Evolutionary conservation across 2,888 invertebrate genomes (phyloP).

Genomic region (Drosophila planitibia): DNA sequence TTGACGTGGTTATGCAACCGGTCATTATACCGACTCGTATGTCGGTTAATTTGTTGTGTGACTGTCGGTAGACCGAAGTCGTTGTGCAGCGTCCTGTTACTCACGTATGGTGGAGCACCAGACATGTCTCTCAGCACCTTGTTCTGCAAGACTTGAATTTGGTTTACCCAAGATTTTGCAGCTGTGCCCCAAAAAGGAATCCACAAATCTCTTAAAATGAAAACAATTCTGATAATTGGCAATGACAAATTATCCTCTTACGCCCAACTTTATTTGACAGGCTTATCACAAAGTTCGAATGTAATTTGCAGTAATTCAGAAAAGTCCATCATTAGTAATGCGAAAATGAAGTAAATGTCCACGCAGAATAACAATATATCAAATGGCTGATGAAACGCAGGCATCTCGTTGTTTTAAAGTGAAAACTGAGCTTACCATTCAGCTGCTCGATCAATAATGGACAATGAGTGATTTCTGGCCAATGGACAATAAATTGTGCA

Average conservation of each 20-base stretch:
- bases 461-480: constrained; percentile 30
- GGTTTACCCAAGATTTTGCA: too few relatives aligned
- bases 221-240: background rate
- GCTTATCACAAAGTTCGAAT: background rate
- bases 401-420: constrained; percentile 25
- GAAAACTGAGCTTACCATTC: constrained; percentile 18
- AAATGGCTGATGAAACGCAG: constrained; percentile 29
- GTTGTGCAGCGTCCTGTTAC: too few relatives aligned
- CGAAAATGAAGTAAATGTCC: constrained; percentile 20
- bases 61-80: too few relatives aligned
- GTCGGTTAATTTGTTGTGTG: too few relatives aligned
- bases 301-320: constrained; percentile 4
- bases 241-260: background rate
- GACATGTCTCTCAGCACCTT: too few relatives aligned
- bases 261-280: background rate
- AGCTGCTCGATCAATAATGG: constrained; percentile 46
- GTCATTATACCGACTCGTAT: too few relatives aligned
- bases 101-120: too few relatives aligned
- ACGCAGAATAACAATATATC: constrained; percentile 50
- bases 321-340: constrained; percentile 19
- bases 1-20: too few relatives aligned
- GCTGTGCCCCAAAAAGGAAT: too few relatives aligned
- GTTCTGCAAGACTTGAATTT: too few relatives aligned
- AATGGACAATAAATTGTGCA: constrained; percentile 37
- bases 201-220: background rate